Evolutionary conservation across 1,140 invertebrate genomes (phyloP), one percentile per base, ranked within the genome.

Genomic region (Scaptomyza pallida): DNA sequence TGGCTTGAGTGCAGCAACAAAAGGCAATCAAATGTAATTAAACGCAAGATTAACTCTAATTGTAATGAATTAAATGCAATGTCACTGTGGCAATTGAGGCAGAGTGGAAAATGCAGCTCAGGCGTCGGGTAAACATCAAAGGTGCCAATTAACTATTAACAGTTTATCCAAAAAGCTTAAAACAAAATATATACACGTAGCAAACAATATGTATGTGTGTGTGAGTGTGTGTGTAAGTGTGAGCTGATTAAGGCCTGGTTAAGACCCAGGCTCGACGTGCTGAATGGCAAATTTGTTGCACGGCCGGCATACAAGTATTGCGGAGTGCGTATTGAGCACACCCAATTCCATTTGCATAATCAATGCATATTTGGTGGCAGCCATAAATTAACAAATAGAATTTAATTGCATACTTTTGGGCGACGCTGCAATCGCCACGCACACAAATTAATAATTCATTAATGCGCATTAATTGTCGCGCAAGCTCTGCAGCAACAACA

Each of bases 341-440:
- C 51, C 64, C 81, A 74, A 77, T 81, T 80, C 77, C 81, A 85
- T 85, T 85, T 85, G 81, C 77, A 85, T 86, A 85, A 85, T 85
- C 81, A 86, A 85, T 86, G 81, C 81, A 85, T 85, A 86, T 85
- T 80, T 80, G 81, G 76, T 62, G 67, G 76, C 61, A 52, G 65
- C 77, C 64, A 86, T 86, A 86, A 85, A 85, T 85, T 86, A 85
- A 86, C 81, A 85, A 85, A 85, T 85, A 85, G 81, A 85, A 86
- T 85, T 85, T 85, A 85, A 85, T 86, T 85, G 81, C 81, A 81
- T 85, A 85, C 81, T 85, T 85, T 85, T 56, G 69, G 61, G 47
- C 60, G 70, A 13, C 40, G 15, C 45, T 12, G 60, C 74, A 59
- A 43, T 30, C 15, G n/a, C 30, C 59, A 48, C 55, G n/a, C n/a